Percentiles rank a stretch among this genome's conserved stretches.
Evolutionary conservation across 2,888 invertebrate genomes (phyloP).

Genomic region (Cantharis lateralis): DNA sequence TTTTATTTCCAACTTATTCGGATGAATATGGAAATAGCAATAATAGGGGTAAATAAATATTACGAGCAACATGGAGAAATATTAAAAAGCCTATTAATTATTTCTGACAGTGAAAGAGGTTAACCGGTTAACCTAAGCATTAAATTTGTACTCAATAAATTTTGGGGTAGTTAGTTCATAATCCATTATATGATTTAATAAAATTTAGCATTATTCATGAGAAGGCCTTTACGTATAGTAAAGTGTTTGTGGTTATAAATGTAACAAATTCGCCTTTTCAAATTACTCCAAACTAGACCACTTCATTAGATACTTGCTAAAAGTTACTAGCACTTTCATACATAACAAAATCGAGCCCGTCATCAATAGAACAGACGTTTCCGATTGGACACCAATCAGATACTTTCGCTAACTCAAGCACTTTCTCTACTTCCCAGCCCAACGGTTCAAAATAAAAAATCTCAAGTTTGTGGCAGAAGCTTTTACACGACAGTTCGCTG

Average conservation of each 20-base stretch:
- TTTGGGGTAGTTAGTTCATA: neutral
- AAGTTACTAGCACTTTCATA: neutral
- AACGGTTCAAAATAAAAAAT: neutral
- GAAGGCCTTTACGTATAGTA: neutral
- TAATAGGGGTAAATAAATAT: neutral
- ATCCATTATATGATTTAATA: neutral
- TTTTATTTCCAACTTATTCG: neutral
- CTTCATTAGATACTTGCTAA: neutral
- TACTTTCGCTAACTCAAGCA: neutral
- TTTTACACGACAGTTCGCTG: neutral
- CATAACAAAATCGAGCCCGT: neutral
- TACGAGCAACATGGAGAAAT: neutral
- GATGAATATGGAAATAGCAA: neutral
- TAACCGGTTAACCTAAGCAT: neutral
- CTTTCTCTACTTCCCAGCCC: neutral
- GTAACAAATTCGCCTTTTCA: neutral
- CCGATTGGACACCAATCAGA: neutral
- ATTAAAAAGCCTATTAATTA: neutral
- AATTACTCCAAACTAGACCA: neutral
- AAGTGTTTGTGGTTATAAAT: neutral
- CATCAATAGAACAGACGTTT: neutral
- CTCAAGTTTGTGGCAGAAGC: neutral
- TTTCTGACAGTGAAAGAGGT: neutral
- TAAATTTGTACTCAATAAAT: neutral
- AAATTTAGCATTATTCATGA: neutral